Conservation (phyloP, 2,888 invertebrate species). For the Chaitophorus viminalis region DNA sequence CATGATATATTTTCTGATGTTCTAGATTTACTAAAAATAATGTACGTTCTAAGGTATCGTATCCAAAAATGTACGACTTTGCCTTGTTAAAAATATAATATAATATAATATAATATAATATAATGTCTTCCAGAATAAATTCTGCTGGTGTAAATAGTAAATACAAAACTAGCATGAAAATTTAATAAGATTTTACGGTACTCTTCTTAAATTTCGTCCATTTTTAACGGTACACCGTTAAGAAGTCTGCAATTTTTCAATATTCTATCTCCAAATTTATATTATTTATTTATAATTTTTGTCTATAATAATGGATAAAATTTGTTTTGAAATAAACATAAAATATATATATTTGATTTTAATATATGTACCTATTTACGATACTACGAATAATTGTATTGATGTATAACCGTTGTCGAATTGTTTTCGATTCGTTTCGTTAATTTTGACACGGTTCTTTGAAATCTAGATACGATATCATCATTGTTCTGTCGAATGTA, state of each 20-base stretch:
- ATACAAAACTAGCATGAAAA: background rate
- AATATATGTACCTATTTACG: background rate
- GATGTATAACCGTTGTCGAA: background rate
- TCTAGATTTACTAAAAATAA: background rate
- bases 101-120: background rate
- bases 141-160: background rate
- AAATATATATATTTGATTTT: background rate
- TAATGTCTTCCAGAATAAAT: background rate
- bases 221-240: background rate
- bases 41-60: background rate
- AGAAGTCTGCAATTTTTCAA: background rate
- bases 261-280: background rate
- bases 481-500: constrained; percentile 2
- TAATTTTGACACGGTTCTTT: constrained; percentile 25
- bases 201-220: background rate
- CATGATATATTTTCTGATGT: background rate
- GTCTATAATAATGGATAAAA: background rate
- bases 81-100: background rate
- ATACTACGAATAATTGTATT: background rate
- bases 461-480: constrained; percentile 14
- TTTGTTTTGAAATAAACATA: background rate
- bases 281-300: too few species aligned
- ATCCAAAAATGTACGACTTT: background rate
- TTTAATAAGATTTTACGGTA: constrained; percentile 4
- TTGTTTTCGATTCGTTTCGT: constrained; percentile 48